A percentile compares a stretch with the other conserved stretches of the same genome.
Conservation (phyloP, 2,888 invertebrate genomes). For the Allolobophora icterica region DNA sequence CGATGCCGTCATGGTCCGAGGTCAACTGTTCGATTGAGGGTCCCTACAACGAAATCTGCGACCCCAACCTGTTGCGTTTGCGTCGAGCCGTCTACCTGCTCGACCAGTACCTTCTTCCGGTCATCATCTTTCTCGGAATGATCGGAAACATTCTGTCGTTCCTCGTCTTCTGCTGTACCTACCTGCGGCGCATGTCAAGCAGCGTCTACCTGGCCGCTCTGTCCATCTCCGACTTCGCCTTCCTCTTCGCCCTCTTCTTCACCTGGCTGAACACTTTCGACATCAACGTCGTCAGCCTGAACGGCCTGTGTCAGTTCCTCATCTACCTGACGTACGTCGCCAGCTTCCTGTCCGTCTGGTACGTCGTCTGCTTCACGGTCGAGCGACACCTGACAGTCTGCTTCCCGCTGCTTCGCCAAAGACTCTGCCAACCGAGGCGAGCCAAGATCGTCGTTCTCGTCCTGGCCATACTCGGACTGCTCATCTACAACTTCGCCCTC, state of each 20-base stretch:
- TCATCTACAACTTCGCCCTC: slow-evolving; percentile 55
- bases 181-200: slow-evolving; percentile 21
- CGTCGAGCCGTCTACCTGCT: slow-evolving; percentile 26
- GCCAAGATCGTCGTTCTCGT: slow-evolving; percentile 57
- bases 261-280: slow-evolving; percentile 29
- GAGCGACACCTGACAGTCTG: slow-evolving; percentile 47
- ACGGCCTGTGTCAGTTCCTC: slow-evolving; percentile 48
- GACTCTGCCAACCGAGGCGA: slow-evolving; percentile 56
- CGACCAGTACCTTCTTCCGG: slow-evolving; percentile 73
- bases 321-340: slow-evolving; percentile 46
- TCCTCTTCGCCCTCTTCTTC: slow-evolving; percentile 34
- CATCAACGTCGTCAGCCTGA: slow-evolving; percentile 23
- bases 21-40: background rate
- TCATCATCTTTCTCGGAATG: slow-evolving; percentile 67
- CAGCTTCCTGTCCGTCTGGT: slow-evolving; percentile 48
- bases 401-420: slow-evolving; percentile 44
- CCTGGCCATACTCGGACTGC: slow-evolving; percentile 52
- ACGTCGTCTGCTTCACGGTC: slow-evolving; percentile 46
- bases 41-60: background rate
- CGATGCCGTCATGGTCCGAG: background rate
- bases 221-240: slow-evolving; percentile 25
- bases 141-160: slow-evolving; percentile 80
- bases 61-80: background rate
- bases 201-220: slow-evolving; percentile 34
- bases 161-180: slow-evolving; percentile 29